Conservation (phyloP, 2,797 vertebrate genomes). For the Sebastes taczanowskii region DNA sequence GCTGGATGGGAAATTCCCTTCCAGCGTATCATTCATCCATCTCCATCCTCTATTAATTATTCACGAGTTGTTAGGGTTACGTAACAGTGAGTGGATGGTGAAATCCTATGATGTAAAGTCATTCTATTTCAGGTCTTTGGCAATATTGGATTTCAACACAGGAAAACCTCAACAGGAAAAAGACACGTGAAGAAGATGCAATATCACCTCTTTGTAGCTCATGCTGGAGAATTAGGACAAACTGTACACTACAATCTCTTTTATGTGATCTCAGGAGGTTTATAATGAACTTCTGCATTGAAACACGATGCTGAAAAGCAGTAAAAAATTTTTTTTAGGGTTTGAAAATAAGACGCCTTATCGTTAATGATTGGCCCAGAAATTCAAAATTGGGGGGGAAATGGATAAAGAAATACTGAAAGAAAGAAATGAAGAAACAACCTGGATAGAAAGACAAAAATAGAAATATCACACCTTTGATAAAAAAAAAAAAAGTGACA, state of each 20-base stretch:
- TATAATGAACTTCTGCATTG: not conserved
- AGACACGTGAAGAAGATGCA: slow-evolving; percentile 25
- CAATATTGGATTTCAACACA: slow-evolving; percentile 15
- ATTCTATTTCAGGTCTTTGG: slow-evolving; percentile 37
- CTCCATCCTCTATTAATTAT: slow-evolving; percentile 47
- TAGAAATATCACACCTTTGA: not conserved
- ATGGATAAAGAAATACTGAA: not conserved
- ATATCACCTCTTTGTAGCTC: slow-evolving; percentile 9
- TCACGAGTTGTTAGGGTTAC: slow-evolving; percentile 48
- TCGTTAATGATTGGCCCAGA: not conserved
- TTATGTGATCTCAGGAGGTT: not conserved
- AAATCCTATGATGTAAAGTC: slow-evolving; percentile 26
- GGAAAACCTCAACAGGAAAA: slow-evolving; percentile 24
- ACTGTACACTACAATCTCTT: not conserved
- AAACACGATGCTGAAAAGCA: not conserved
- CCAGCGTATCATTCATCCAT: slow-evolving; percentile 7
- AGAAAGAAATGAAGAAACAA: not conserved
- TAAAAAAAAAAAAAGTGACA: not conserved
- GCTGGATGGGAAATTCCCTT: slow-evolving; percentile 43
- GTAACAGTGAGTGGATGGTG: slow-evolving; percentile 46
- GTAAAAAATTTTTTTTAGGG: not conserved
- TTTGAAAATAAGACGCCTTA: not conserved
- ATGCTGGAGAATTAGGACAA: slow-evolving; percentile 1
- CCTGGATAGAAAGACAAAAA: not conserved
- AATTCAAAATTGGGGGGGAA: not conserved